Evolutionary conservation across 1,140 invertebrate genomes (phyloP).

Genomic region (Stegodyphus dumicola): DNA sequence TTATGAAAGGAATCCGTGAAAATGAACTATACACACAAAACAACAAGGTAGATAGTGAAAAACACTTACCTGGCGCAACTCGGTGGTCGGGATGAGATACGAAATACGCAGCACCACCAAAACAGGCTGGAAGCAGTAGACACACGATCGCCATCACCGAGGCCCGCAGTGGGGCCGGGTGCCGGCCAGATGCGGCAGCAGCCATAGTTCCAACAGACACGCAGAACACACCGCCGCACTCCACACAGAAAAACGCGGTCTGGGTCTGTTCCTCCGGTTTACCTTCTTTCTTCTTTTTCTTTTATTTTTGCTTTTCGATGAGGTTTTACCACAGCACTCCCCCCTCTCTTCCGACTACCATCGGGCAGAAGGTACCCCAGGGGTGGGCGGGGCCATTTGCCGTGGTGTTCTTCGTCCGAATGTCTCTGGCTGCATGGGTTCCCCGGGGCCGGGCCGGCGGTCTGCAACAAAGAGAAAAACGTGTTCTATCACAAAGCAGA

Average conservation of each 20-base stretch:
- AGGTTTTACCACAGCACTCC: neutral
- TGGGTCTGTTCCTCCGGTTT: slow-evolving; percentile 15
- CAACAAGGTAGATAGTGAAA: neutral
- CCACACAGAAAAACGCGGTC: slow-evolving; percentile 3
- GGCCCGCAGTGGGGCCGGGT: neutral
- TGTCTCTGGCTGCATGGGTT: too few relatives aligned
- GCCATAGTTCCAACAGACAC: slow-evolving; percentile 20
- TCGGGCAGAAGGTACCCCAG: slow-evolving; percentile 20
- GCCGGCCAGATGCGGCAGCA: neutral
- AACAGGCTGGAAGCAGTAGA: neutral
- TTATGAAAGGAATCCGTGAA: too few relatives aligned
- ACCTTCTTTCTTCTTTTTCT: slow-evolving; percentile 5
- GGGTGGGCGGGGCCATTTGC: slow-evolving; percentile 25
- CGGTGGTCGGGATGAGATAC: slow-evolving; percentile 25
- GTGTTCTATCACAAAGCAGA: slow-evolving; percentile 2
- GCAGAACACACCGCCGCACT: too few relatives aligned
- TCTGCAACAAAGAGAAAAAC: slow-evolving; percentile 23
- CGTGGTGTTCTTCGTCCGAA: slow-evolving; percentile 2
- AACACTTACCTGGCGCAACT: slow-evolving; percentile 34
- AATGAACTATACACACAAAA: too few relatives aligned
- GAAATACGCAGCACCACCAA: slow-evolving; percentile 1
- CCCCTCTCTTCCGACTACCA: neutral
- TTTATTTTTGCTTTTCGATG: neutral
- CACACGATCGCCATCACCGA: neutral
- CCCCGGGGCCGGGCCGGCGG: neutral